These are phyloP conservation scores for Zonitis immaculata DNA, from an alignment of 2,888 invertebrate species.

Conservation along the genomic window DNA sequence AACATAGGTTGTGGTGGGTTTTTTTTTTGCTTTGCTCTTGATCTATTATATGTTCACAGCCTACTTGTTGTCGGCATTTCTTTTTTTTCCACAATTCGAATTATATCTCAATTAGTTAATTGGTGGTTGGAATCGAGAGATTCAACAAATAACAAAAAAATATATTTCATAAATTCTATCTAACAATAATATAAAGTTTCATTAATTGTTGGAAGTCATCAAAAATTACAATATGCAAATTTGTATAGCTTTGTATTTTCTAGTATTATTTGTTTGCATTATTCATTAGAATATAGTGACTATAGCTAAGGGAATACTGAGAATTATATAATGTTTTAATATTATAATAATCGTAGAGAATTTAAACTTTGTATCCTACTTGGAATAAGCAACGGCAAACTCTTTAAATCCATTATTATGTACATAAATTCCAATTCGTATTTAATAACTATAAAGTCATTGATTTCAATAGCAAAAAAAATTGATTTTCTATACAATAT, in stretches of 20 bases:
- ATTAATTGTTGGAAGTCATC: not conserved
- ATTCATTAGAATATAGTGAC: slow-evolving; percentile 9
- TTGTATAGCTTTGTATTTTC: not conserved
- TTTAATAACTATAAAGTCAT: too few relatives aligned
- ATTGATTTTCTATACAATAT: too few relatives aligned
- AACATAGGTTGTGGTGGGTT: not conserved
- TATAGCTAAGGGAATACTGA: not conserved
- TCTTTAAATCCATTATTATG: too few relatives aligned
- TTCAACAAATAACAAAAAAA: too few relatives aligned
- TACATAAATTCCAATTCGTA: too few relatives aligned
- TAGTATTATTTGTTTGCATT: slow-evolving; percentile 17
- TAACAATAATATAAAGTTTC: not conserved
- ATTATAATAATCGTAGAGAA: too few relatives aligned
- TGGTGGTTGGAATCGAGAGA: not conserved
- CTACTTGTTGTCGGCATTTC: not conserved
- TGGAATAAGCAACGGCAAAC: too few relatives aligned
- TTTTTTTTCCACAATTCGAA: not conserved
- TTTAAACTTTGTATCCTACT: too few relatives aligned
- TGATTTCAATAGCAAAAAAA: too few relatives aligned
- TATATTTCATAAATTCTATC: too few relatives aligned
- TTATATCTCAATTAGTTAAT: not conserved
- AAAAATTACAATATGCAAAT: not conserved
- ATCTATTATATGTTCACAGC: too few relatives aligned
- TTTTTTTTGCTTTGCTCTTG: slow-evolving; percentile 2
- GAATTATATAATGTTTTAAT: slow-evolving; percentile 7